Evolutionary conservation across 2,888 invertebrate genomes (phyloP).

Genomic region (Clitarchus hookeri): DNA sequence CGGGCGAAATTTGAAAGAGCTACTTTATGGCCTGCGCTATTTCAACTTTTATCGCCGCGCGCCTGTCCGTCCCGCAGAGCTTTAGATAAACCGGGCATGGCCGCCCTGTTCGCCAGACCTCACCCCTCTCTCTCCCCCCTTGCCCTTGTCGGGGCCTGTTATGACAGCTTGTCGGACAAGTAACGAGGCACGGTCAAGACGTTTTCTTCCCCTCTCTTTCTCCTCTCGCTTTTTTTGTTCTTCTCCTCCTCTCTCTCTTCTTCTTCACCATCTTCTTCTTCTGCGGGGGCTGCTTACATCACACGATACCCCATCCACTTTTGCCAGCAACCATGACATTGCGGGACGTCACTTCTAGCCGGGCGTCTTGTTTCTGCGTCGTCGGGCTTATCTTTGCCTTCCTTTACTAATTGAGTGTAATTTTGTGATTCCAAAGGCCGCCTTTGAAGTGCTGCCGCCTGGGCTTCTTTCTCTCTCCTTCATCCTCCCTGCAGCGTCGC

Average conservation of each 20-base stretch:
- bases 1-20: slow-evolving; percentile 35
- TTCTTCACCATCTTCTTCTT: background rate
- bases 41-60: slow-evolving; percentile 35
- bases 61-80: slow-evolving; percentile 31
- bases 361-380: too few relatives aligned
- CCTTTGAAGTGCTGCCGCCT: background rate
- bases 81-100: slow-evolving; percentile 45
- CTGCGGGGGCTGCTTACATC: background rate
- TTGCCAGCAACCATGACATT: too few relatives aligned
- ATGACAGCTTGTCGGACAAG: slow-evolving; percentile 22
- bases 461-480: too few relatives aligned
- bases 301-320: background rate
- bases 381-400: background rate
- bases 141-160: slow-evolving; percentile 27
- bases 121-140: slow-evolving; percentile 21
- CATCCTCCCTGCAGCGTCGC: background rate
- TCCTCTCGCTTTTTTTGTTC: background rate
- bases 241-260: slow-evolving; percentile 18
- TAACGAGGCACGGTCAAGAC: slow-evolving; percentile 27
- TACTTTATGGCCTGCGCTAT: slow-evolving; percentile 36
- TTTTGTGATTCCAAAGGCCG: background rate
- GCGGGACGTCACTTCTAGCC: background rate
- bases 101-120: slow-evolving; percentile 39
- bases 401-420: background rate
- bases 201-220: background rate